These are phyloP conservation scores for Augochlora pura DNA, from an alignment of 1,140 invertebrate genomes.

Conservation along the genomic window DNA sequence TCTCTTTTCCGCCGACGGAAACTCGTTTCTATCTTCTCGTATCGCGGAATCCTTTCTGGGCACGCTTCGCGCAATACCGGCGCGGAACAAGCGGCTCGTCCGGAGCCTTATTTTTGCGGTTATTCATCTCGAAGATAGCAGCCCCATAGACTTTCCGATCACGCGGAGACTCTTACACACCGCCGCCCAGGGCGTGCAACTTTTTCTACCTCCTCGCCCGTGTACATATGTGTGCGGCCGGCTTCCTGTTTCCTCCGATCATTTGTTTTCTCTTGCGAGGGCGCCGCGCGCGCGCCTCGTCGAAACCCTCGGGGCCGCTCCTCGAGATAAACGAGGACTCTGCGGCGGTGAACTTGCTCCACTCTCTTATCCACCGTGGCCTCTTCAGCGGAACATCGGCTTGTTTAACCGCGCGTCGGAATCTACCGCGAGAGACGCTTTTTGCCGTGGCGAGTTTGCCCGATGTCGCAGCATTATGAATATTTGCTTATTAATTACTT, in stretches of 20 bases:
- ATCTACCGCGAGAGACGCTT: background rate
- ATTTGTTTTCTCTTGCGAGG: conserved; percentile 44
- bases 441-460: too few species aligned
- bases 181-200: conserved; percentile 37
- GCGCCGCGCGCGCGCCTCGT: conserved; percentile 20
- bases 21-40: too few species aligned
- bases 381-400: background rate
- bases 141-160: conserved; percentile 11
- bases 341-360: conserved; percentile 11
- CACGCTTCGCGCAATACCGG: background rate
- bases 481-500: too few species aligned
- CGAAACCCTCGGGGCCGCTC: conserved; percentile 30
- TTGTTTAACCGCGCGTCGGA: background rate
- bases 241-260: conserved; percentile 48
- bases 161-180: conserved; percentile 29
- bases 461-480: too few species aligned
- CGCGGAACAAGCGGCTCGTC: background rate
- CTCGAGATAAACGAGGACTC: conserved; percentile 33
- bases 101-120: background rate
- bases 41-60: too few species aligned
- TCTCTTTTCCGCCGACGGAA: too few species aligned
- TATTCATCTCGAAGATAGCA: conserved; percentile 10
- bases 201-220: too few species aligned
- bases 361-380: background rate
- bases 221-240: background rate